phyloP scores from a whole-genome alignment of 2,888 invertebrate genomes.

The Desoria tigrina region DNA sequence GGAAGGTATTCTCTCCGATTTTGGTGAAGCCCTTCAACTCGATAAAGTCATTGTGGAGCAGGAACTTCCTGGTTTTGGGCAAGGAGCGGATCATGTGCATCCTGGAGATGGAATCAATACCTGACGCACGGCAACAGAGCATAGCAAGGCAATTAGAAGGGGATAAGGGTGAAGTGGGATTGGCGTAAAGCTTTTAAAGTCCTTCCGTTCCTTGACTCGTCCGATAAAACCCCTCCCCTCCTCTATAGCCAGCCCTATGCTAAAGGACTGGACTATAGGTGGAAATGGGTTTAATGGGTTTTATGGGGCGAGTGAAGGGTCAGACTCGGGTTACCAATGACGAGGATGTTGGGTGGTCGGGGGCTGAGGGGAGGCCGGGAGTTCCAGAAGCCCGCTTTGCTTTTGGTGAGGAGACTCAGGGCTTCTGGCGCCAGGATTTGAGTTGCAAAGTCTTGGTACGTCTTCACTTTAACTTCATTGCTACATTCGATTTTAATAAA shows the following conservation, averaged over 20 bases:
- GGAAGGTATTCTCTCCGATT: constrained; percentile 80
- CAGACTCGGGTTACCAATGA: too few relatives aligned
- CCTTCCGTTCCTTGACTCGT: too few relatives aligned
- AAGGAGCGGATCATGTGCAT: constrained; percentile 74
- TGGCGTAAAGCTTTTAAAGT: too few relatives aligned
- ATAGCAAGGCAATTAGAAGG: constrained; percentile 61
- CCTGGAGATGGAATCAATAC: constrained; percentile 82
- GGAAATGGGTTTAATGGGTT: too few relatives aligned
- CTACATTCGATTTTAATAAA: constrained; percentile 45
- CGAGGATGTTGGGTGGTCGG: constrained; percentile 46
- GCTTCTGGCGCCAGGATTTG: constrained; percentile 29
- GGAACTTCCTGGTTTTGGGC: constrained; percentile 69
- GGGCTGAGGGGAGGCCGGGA: not conserved
- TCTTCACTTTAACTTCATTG: constrained; percentile 34
- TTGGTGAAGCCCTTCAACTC: constrained; percentile 71
- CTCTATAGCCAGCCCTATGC: too few relatives aligned
- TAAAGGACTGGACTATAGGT: too few relatives aligned
- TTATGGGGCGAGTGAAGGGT: too few relatives aligned
- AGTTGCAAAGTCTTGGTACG: constrained; percentile 32
- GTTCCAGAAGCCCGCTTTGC: constrained; percentile 40
- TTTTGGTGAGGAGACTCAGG: constrained; percentile 21
- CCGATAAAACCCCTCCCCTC: too few relatives aligned
- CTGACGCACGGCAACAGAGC: too few relatives aligned
- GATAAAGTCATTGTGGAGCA: constrained; percentile 70
- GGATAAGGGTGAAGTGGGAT: not conserved